Evolutionary conservation across 2,797 vertebrate species (phyloP).

Genomic region (Rhinatrema bivittatum): DNA sequence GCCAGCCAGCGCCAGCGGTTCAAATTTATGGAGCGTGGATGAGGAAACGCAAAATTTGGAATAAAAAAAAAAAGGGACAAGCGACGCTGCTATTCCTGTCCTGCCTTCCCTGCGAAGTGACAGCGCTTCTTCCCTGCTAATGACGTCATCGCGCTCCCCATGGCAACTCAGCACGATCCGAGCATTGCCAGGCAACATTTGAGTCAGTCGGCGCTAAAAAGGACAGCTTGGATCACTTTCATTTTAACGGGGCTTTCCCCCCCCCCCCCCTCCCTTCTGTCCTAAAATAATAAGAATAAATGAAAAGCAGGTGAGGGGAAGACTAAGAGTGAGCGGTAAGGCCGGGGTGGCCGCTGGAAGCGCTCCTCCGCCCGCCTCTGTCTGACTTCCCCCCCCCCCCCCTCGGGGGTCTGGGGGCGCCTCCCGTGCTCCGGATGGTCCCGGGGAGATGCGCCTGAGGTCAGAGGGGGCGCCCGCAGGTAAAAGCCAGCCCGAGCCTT

Average conservation of each 20-base stretch:
- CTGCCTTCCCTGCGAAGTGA: slow-evolving; percentile 62
- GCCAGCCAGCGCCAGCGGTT: no score
- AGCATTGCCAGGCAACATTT: slow-evolving; percentile 51
- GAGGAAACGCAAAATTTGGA: no score
- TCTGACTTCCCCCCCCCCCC: slow-evolving; percentile 8
- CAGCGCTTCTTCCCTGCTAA: slow-evolving; percentile 53
- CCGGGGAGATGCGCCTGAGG: no score
- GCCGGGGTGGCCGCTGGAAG: neutral
- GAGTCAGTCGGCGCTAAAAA: slow-evolving; percentile 30
- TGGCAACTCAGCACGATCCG: slow-evolving; percentile 60
- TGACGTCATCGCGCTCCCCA: slow-evolving; percentile 66
- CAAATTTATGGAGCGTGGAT: no score
- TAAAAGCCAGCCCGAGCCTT: no score
- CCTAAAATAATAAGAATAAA: no score
- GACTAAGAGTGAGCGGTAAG: no score
- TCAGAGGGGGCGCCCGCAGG: no score
- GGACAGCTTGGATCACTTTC: slow-evolving; percentile 36
- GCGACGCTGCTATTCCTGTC: slow-evolving; percentile 41
- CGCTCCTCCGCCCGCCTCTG: slow-evolving; percentile 27
- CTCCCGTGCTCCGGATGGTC: no score
- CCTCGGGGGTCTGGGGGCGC: slow-evolving; percentile 13
- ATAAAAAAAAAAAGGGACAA: no score
- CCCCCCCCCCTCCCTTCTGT: no score
- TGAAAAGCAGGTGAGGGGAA: no score
- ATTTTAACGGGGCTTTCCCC: slow-evolving; percentile 47